Percentiles rank a stretch among this genome's conserved stretches.
Conservation (phyloP, 2,113 vertebrate species). For the Laticauda colubrina region DNA sequence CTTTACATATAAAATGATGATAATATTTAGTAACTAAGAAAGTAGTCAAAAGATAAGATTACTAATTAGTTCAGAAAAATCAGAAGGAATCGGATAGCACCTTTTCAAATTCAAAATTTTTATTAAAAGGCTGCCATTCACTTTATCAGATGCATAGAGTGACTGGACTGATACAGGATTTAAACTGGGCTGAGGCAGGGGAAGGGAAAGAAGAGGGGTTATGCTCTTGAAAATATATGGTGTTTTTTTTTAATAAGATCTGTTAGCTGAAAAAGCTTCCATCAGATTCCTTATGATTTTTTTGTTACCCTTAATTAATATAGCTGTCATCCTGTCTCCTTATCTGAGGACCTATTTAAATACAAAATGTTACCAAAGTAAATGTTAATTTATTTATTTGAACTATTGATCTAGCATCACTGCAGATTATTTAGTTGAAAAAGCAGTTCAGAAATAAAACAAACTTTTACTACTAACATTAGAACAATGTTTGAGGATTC, state of each 20-base stretch:
- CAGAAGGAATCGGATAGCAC: neutral
- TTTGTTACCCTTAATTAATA: neutral
- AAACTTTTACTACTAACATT: neutral
- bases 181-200: neutral
- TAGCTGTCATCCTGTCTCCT: neutral
- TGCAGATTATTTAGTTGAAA: neutral
- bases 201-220: neutral
- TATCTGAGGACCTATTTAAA: neutral
- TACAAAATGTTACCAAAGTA: neutral
- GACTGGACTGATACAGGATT: neutral
- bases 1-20: too few relatives aligned
- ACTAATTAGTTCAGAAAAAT: neutral
- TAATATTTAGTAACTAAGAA: neutral
- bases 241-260: neutral
- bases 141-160: neutral
- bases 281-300: neutral
- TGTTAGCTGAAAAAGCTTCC: neutral
- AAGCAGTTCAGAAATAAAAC: neutral
- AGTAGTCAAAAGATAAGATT: neutral
- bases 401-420: neutral
- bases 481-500: neutral
- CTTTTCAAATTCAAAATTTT: neutral
- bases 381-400: neutral
- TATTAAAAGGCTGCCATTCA: neutral
- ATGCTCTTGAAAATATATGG: neutral